phyloP scores from a whole-genome alignment of 2,888 invertebrate species.

The Leuctra nigra region DNA sequence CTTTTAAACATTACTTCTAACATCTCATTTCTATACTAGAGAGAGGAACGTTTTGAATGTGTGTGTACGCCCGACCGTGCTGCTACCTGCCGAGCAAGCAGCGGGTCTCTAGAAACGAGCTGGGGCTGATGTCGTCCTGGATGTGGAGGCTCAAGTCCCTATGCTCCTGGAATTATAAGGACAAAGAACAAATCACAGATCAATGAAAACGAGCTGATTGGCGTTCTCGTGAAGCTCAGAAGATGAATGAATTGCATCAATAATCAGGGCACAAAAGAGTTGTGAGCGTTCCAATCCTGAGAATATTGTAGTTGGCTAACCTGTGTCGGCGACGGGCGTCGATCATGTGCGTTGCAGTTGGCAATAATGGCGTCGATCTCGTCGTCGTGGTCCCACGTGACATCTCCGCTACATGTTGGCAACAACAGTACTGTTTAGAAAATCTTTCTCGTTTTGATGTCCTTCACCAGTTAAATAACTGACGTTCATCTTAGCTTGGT shows the following conservation, averaged over 20 bases:
- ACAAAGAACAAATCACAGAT: not conserved
- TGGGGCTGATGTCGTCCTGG: conserved; percentile 20
- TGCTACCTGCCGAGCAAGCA: conserved; percentile 13
- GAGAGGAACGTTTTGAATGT: too few species aligned
- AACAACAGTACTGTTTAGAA: too few species aligned
- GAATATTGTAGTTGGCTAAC: too few species aligned
- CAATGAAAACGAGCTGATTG: not conserved
- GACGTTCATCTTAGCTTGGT: too few species aligned
- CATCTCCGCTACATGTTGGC: not conserved
- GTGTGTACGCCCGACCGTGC: too few species aligned
- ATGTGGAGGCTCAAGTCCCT: conserved; percentile 25
- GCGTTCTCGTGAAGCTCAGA: too few species aligned
- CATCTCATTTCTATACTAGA: too few species aligned
- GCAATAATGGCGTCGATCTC: conserved; percentile 9
- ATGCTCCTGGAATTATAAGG: conserved; percentile 20
- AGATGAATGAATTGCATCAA: too few species aligned
- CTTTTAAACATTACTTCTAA: not conserved
- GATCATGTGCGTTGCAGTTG: conserved; percentile 12
- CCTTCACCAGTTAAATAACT: too few species aligned
- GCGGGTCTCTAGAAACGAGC: conserved; percentile 10
- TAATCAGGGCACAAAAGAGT: too few species aligned
- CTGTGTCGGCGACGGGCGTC: conserved; percentile 22
- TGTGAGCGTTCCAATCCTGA: too few species aligned
- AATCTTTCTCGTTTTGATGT: too few species aligned
- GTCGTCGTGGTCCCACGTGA: not conserved